Conservation (phyloP, 2,888 invertebrate species). For the Drosophila atripex region DNA sequence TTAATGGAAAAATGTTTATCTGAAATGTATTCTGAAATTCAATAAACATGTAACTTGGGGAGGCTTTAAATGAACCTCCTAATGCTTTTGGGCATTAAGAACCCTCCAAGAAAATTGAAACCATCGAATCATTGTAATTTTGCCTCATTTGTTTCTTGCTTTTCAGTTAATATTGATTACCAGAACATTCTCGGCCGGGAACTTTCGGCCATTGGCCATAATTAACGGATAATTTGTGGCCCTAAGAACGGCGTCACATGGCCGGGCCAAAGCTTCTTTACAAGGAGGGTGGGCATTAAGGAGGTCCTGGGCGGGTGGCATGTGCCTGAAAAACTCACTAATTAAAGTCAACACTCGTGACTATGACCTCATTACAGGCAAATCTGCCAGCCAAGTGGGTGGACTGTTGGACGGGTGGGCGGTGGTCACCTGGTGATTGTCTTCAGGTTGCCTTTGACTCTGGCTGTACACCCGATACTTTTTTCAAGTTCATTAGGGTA, state of each 20-base stretch:
- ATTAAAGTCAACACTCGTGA: slow-evolving; percentile 77
- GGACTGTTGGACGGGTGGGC: not conserved
- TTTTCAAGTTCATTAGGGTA: slow-evolving; percentile 79
- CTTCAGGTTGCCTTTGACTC: slow-evolving; percentile 61
- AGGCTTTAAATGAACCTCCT: not conserved
- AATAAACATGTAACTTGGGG: too few relatives aligned
- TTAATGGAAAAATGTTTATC: not conserved
- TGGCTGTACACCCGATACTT: slow-evolving; percentile 71
- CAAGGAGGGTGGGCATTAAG: slow-evolving; percentile 19
- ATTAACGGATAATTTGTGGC: slow-evolving; percentile 67
- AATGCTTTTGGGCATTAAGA: not conserved
- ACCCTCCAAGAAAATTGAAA: not conserved
- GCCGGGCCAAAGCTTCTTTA: slow-evolving; percentile 49
- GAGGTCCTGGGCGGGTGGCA: slow-evolving; percentile 7
- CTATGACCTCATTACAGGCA: slow-evolving; percentile 75
- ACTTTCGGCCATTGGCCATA: slow-evolving; percentile 34
- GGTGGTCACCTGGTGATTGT: slow-evolving; percentile 66
- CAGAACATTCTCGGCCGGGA: not conserved
- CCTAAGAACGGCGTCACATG: slow-evolving; percentile 45
- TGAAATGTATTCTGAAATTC: not conserved
- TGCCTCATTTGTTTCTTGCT: slow-evolving; percentile 10
- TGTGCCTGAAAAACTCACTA: slow-evolving; percentile 52
- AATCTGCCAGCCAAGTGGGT: slow-evolving; percentile 55
- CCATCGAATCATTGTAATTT: slow-evolving; percentile 4
- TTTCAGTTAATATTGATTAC: slow-evolving; percentile 22